Percentiles rank a stretch among this genome's conserved stretches.
Evolutionary conservation across 2,888 invertebrate genomes (phyloP).

Genomic region (Ptychoptera contaminata): DNA sequence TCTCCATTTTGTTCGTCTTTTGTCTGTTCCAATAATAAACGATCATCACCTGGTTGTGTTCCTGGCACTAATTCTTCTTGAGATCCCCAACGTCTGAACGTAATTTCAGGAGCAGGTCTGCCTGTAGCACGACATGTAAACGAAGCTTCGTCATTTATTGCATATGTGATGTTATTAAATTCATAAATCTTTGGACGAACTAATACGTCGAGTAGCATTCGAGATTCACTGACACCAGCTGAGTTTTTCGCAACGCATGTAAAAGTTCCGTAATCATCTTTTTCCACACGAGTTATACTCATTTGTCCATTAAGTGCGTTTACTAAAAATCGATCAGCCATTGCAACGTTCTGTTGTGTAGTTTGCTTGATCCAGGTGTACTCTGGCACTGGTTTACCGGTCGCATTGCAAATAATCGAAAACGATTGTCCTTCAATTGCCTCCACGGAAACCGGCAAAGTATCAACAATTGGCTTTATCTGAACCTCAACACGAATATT

Average conservation of each 20-base stretch:
- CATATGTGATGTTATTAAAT: conserved; percentile 52
- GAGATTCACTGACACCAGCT: conserved; percentile 54
- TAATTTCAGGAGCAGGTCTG: conserved; percentile 61
- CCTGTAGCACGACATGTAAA: conserved; percentile 66
- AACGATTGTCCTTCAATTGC: conserved; percentile 70
- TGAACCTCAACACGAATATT: conserved; percentile 62
- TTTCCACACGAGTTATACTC: conserved; percentile 55
- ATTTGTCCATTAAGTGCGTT: conserved; percentile 54
- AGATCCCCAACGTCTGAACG: conserved; percentile 61
- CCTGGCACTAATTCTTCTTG: conserved; percentile 48
- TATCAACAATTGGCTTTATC: conserved; percentile 54
- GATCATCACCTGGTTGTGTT: conserved; percentile 44
- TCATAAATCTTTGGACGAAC: conserved; percentile 70
- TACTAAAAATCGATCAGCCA: conserved; percentile 43
- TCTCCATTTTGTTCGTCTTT: conserved; percentile 38
- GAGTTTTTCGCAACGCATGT: conserved; percentile 66
- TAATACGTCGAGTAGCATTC: conserved; percentile 52
- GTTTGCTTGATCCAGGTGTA: conserved; percentile 70
- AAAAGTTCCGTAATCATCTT: conserved; percentile 65
- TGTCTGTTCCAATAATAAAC: conserved; percentile 45
- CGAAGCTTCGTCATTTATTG: conserved; percentile 43
- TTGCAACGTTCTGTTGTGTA: conserved; percentile 55
- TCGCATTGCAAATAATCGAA: conserved; percentile 58
- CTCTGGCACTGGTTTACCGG: conserved; percentile 69
- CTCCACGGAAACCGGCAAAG: conserved; percentile 41